phyloP scores from a whole-genome alignment of 2,113 vertebrate genomes.

The Micromys minutus region DNA sequence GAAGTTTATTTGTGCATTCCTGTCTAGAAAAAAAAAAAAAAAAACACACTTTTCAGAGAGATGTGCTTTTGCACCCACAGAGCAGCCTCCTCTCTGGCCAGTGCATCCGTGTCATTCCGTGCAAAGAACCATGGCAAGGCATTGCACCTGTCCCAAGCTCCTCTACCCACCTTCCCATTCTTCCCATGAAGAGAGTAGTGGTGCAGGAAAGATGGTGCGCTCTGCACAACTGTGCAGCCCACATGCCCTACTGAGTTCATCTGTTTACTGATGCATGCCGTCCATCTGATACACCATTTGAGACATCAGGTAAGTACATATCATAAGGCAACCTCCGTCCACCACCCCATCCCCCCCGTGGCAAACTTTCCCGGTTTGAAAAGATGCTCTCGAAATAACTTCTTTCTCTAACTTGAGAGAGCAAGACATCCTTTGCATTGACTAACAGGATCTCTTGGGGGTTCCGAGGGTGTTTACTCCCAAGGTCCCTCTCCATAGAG shows the following conservation, averaged over 20 bases:
- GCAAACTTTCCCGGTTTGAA: slow-evolving; percentile 62
- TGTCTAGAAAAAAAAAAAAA: slow-evolving; percentile 44
- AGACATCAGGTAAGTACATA: background rate
- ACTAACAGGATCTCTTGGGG: slow-evolving; percentile 33
- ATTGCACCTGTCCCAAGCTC: background rate
- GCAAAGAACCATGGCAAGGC: background rate
- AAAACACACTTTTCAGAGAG: slow-evolving; percentile 19
- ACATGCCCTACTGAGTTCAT: background rate
- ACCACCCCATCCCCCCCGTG: too few relatives aligned
- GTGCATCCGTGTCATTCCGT: background rate
- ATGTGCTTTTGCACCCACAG: background rate
- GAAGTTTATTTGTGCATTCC: slow-evolving; percentile 42
- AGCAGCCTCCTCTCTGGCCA: background rate
- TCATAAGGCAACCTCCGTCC: background rate
- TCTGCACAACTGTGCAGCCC: background rate
- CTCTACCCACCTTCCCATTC: background rate
- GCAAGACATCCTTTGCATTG: slow-evolving; percentile 11
- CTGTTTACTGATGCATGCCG: background rate
- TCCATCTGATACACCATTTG: background rate
- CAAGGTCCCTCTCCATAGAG: slow-evolving; percentile 37
- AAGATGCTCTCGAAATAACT: slow-evolving; percentile 47
- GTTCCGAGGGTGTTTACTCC: slow-evolving; percentile 41
- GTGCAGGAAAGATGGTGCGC: background rate
- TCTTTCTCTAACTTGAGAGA: slow-evolving; percentile 52
- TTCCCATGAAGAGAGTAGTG: background rate